These are phyloP conservation scores for Eupithecia tripunctaria DNA, from an alignment of 2,888 invertebrate species.

Conservation along the genomic window DNA sequence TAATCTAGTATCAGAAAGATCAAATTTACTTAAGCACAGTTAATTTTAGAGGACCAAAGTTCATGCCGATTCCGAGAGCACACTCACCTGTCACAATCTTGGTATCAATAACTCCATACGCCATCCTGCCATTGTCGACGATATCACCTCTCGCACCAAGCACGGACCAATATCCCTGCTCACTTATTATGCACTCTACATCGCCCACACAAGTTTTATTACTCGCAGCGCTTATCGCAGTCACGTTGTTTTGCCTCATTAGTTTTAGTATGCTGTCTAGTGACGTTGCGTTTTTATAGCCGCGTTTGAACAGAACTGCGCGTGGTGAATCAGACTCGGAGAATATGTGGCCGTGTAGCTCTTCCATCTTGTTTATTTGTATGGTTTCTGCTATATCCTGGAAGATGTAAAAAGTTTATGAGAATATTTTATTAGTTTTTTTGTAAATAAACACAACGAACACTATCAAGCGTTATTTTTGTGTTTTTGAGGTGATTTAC, in stretches of 20 bases:
- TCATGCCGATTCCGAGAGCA: not conserved
- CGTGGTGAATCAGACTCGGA: slow-evolving; percentile 71
- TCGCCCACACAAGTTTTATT: slow-evolving; percentile 58
- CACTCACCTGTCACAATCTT: slow-evolving; percentile 79
- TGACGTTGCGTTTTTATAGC: slow-evolving; percentile 71
- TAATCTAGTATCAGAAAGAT: not conserved
- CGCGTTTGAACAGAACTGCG: slow-evolving; percentile 67
- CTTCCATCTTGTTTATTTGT: slow-evolving; percentile 67
- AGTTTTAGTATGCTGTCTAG: slow-evolving; percentile 67
- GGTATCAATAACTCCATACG: slow-evolving; percentile 84
- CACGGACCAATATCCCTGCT: slow-evolving; percentile 65
- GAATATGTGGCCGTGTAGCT: slow-evolving; percentile 65
- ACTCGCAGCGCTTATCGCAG: slow-evolving; percentile 58
- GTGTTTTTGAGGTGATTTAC: slow-evolving; percentile 7
- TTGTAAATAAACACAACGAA: slow-evolving; percentile 28
- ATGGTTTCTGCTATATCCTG: slow-evolving; percentile 74
- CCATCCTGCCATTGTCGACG: slow-evolving; percentile 55
- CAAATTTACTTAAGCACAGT: not conserved
- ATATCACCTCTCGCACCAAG: slow-evolving; percentile 74
- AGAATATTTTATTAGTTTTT: not conserved
- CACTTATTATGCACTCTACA: slow-evolving; percentile 60
- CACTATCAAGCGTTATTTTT: not conserved
- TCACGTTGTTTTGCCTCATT: slow-evolving; percentile 75
- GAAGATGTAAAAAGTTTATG: slow-evolving; percentile 29
- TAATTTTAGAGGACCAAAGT: not conserved